These are phyloP conservation scores for Catocala sponsa DNA, from an alignment of 2,888 invertebrate species.

Conservation along the genomic window DNA sequence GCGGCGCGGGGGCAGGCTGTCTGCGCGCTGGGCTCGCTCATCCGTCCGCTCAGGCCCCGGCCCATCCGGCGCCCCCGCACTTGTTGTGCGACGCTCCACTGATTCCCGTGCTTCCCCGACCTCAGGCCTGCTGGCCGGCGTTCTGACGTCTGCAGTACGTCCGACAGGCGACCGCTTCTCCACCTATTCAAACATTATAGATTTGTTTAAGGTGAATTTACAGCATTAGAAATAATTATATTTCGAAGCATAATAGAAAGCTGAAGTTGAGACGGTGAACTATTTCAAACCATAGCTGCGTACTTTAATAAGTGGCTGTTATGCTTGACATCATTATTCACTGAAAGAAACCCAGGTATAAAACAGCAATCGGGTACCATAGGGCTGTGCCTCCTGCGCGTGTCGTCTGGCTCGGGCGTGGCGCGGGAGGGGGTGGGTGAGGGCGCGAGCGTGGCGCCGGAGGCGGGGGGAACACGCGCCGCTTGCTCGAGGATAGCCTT, in stretches of 20 bases:
- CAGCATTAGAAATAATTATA: too few species aligned
- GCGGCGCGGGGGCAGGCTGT: constrained; percentile 61
- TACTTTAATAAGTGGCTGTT: too few species aligned
- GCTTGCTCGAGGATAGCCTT: constrained; percentile 85
- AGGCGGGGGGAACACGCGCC: constrained; percentile 72
- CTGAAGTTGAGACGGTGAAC: too few species aligned
- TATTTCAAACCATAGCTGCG: too few species aligned
- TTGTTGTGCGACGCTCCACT: constrained; percentile 6
- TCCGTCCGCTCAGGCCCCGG: constrained; percentile 1
- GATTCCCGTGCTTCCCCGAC: constrained; percentile 20
- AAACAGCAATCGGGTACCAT: constrained; percentile 29
- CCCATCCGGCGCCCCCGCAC: constrained; percentile 4
- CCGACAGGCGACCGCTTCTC: constrained; percentile 63
- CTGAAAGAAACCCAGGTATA: too few species aligned
- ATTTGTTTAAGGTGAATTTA: too few species aligned
- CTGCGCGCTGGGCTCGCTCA: constrained; percentile 40
- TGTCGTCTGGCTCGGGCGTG: constrained; percentile 27
- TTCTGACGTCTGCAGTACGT: constrained; percentile 49
- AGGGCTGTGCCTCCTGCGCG: constrained; percentile 37
- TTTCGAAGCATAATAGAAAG: too few species aligned
- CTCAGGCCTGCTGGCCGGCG: constrained; percentile 48
- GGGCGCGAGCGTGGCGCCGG: constrained; percentile 25
- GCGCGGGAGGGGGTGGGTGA: too few species aligned
- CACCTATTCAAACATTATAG: constrained; percentile 43
- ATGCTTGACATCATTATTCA: too few species aligned